Conservation (phyloP, 2,113 vertebrate species). For the Pyrgilauda ruficollis region DNA sequence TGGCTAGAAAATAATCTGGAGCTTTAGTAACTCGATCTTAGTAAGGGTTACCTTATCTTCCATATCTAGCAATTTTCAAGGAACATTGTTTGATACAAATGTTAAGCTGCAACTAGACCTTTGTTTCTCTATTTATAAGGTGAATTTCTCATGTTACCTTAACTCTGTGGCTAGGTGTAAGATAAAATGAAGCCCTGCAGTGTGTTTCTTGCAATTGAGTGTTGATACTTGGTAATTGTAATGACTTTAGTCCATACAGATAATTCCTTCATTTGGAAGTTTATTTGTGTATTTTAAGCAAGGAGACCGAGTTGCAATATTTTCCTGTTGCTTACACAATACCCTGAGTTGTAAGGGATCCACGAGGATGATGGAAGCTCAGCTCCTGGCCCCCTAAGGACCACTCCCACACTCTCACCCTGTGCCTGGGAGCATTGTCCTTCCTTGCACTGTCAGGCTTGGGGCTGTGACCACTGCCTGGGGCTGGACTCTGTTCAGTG, state of each 20-base stretch:
- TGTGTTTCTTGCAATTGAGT: neutral
- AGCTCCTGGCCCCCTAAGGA: neutral
- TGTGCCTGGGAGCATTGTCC: neutral
- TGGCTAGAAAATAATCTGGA: neutral
- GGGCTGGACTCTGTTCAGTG: neutral
- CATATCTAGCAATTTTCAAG: neutral
- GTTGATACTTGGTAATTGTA: neutral
- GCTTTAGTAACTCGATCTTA: neutral
- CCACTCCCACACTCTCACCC: accelerated
- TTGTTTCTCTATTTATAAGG: neutral
- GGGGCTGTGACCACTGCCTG: neutral
- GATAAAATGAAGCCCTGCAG: neutral
- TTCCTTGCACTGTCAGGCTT: neutral
- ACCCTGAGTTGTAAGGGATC: neutral
- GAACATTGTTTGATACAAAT: neutral
- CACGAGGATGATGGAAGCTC: neutral
- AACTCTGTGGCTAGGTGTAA: neutral
- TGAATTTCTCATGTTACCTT: neutral
- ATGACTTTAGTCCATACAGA: neutral
- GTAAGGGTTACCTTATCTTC: neutral
- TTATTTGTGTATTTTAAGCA: neutral
- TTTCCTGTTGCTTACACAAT: neutral
- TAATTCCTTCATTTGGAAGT: neutral
- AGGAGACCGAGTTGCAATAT: neutral
- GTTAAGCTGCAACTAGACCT: neutral